A percentile compares a stretch with the other conserved stretches of the same genome.
phyloP scores from a whole-genome alignment of 2,797 vertebrate genomes.

The Eidolon dupreanum region DNA sequence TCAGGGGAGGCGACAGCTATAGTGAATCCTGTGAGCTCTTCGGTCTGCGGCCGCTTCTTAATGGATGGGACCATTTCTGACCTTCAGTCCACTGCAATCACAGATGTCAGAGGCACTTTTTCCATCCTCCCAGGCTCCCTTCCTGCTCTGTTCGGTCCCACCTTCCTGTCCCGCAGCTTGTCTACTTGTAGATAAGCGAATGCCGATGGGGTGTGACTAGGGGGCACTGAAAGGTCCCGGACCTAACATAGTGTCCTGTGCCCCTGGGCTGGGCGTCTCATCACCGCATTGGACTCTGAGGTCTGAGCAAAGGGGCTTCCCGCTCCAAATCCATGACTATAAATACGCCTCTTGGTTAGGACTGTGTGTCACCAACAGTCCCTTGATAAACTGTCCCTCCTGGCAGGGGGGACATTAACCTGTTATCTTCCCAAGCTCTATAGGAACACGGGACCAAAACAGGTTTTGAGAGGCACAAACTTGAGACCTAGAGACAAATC shows the following conservation, averaged over 20 bases:
- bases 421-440: neutral
- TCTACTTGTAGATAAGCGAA: neutral
- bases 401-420: neutral
- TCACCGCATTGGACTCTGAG: neutral
- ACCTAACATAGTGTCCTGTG: neutral
- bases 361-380: neutral
- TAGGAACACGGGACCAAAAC: neutral
- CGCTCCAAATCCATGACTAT: neutral
- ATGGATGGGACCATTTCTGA: constrained; percentile 59
- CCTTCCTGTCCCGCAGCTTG: neutral
- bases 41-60: constrained; percentile 20
- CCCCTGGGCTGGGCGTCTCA: neutral
- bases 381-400: neutral
- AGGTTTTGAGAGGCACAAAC: neutral
- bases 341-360: constrained; percentile 35
- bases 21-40: neutral
- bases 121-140: neutral
- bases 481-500: neutral
- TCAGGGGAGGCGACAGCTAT: neutral
- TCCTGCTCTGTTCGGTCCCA: neutral
- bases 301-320: constrained; percentile 30
- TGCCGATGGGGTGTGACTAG: neutral
- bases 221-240: neutral
- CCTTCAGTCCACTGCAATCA: neutral
- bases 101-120: constrained; percentile 42